Evolutionary conservation across 2,113 vertebrate genomes (phyloP), one percentile per base, ranked within the genome.

Genomic region (Physeter macrocephalus): DNA sequence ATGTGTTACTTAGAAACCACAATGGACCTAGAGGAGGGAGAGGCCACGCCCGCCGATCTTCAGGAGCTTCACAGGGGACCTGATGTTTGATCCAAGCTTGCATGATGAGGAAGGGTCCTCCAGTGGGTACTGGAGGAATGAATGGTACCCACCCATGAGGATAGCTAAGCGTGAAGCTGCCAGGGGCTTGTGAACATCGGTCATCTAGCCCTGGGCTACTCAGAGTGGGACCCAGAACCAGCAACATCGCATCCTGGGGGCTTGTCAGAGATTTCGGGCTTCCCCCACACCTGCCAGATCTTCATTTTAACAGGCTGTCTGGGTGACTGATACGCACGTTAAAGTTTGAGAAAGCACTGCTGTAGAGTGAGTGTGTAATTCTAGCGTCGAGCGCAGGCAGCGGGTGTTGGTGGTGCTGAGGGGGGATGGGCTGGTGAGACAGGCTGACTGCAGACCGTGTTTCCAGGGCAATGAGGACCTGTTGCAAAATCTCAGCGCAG

Each of bases 281-380:
- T 17, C 8, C 3, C 29, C 17, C 15, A 31, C 3, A 49, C 12
- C 82, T 46, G 3, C 21, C 34, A 49, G 15, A 46, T 14, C 27
- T 57, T 39, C 21, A 27, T 18, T 86, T n/a, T 31, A 41, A 15
- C 11, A 43, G 43, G 59, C 41, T 88, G 11, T 66, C 66, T 18
- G 21, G 8, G 4, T 20, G 41, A 23, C 27, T 36, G 4, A 0
- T 0, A 1, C 0, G 5, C 13, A 59, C 12, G 14, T 15, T 31
- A 10, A 52, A 10, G 18, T 64, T 29, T 64, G 77, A 41, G 64
- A 25, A 67, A 64, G 18, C 10, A 1, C n/a, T 20, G 1, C 4
- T 27, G 15, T 21, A 41, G 20, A 59, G 4, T 6, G 10, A 46
- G 15, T 36, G 8, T 49, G 29, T 8, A 10, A 13, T 84, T 75